Evolutionary conservation across 2,888 invertebrate genomes (phyloP).

Genomic region (Tachina grossa): DNA sequence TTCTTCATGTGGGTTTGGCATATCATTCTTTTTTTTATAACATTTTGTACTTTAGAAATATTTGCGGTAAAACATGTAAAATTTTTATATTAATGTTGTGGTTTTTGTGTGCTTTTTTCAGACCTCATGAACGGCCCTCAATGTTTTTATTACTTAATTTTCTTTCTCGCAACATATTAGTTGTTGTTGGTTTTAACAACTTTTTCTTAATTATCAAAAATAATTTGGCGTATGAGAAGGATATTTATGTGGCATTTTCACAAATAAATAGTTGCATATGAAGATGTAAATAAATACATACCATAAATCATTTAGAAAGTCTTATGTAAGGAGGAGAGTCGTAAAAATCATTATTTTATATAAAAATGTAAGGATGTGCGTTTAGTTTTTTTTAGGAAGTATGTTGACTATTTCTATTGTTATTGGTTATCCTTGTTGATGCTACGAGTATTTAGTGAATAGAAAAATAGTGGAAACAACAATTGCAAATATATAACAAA

Average conservation of each 20-base stretch:
- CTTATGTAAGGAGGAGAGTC: not conserved
- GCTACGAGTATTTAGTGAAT: no score
- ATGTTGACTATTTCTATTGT: no score
- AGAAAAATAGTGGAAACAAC: no score
- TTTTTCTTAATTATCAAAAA: constrained; percentile 43
- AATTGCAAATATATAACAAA: no score
- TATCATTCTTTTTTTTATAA: not conserved
- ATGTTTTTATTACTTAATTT: constrained; percentile 45
- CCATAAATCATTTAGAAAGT: not conserved
- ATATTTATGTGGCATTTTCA: constrained; percentile 23
- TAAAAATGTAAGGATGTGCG: no score
- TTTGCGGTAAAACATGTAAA: constrained; percentile 1
- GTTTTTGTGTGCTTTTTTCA: constrained; percentile 32
- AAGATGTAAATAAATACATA: not conserved
- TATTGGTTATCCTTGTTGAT: no score
- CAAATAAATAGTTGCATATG: no score
- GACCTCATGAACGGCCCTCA: constrained; percentile 41
- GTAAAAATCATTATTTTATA: no score
- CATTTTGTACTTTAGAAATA: constrained; percentile 11
- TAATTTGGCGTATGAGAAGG: constrained; percentile 48
- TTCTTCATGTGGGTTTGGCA: not conserved
- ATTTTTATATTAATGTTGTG: constrained; percentile 27
- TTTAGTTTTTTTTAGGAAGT: no score
- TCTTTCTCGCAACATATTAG: constrained; percentile 26
- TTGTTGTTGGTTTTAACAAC: constrained; percentile 50